Base-by-base conservation (phyloP, 30 jellyfish, hydroid and myxozoan species). In the Hydractinia echinata region DNA sequence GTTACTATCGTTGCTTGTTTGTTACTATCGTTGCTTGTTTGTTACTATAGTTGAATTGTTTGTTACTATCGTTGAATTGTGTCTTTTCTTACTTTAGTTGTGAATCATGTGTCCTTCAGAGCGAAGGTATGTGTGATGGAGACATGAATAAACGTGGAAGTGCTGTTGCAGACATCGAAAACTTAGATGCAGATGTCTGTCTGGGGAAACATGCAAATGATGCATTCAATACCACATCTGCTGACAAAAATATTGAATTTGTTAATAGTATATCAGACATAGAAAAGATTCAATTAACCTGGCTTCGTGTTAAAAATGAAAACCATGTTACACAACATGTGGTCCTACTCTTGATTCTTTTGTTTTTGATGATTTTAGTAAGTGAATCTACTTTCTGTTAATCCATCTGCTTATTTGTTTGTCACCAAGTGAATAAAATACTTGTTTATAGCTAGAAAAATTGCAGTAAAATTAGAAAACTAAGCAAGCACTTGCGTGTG, bases 281-380 rank as follows among this genome's bases (percentile, higher is more conserved):
- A 6, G 74, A 64, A 64, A 64, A 64, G 16, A 64, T 64, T 6
- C 19, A 64, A 13, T n/a, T 64, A 51, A 64, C 51, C 74, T 64
- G 74, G 74, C 39, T 56, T 48, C 15, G 30, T 9, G 74, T 55
- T 54, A 55, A 6, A 48, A 94, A 86, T 48, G 7, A 64, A 67
- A 88, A 82, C 55, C 95, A 91, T 21, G 86, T 85, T 56, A 91
- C 90, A 7, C 89, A 89, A 13, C 97, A 91, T 73, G 84, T 91
- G 74, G 77, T 91, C 50, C 76, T 91, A 54, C 39, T 85, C 11
- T 81, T 91, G 4, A 69, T 83, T 54, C 74, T 85, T 83, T 69
- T 85, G 18, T 64, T 91, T 55, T 73, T 86, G 54, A 60, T 87
- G 0, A 70, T 79, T 51, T 64, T 91, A 90, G 97, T 91, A 67